Base-by-base conservation (phyloP, 2,113 vertebrate species). In the Tamias sibiricus region DNA sequence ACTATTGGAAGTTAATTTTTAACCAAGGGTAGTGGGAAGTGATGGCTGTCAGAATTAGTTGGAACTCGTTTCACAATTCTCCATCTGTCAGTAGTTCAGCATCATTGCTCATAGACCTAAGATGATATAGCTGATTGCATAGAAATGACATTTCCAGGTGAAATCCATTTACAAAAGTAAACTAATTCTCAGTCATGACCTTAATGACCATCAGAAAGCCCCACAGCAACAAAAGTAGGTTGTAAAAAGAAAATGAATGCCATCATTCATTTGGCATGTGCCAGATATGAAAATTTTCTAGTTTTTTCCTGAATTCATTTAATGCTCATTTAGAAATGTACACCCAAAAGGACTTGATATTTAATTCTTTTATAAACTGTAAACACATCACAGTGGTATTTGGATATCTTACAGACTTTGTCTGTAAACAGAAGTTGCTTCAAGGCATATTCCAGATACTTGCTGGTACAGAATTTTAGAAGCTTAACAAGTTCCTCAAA, bases 21-120 rank as follows among this genome's bases (percentile, higher is more conserved):
- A 97, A 91, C 88, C 69, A 92, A 89, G 83, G 44, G 59, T 90
- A 37, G 87, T 95, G 96, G 93, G 96, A 97, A 96, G 94, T 96
- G 86, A 96, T 90, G 91, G 91, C 91, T 98, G 92, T 98, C 97
- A 97, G 86, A 97, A 83, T 92, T 96, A 97, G 95, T 83, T 98
- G 97, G 95, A 96, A 98, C 83, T 95, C 80, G 75, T 90, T 87
- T 96, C 80, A 91, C 90, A 97, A 96, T 81, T 94, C 91, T 86
- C 96, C 97, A 96, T 98, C 97, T 95, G 97, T 97, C 97, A 94
- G 76, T 87, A 75, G 83, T 94, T 94, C 77, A 82, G 84, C 94
- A 84, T 93, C 93, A 85, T 94, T 90, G 91, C 87, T 97, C 93
- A 94, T 69, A 97, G 42, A 75, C 94, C 91, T 87, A 90, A 82